Evolutionary conservation across 2,113 vertebrate species (phyloP), one percentile per base, ranked within the genome.

Genomic region (Zootoca vivipara): DNA sequence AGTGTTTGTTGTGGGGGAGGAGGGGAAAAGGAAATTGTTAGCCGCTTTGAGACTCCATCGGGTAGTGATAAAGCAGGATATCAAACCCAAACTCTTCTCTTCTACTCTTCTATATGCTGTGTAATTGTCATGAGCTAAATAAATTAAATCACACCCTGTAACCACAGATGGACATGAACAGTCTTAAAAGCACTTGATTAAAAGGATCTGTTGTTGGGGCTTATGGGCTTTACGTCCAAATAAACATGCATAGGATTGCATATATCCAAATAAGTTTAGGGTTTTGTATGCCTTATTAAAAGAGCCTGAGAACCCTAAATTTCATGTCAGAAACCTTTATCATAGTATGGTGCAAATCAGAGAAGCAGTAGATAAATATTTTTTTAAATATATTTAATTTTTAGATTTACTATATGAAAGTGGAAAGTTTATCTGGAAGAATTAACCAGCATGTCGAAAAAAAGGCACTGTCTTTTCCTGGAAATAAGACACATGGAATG

Each of bases 361-460:
- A 8, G 28, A 35, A 26, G 62, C 6, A 84, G 56, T 24, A 24
- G 69, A 56, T 75, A 77, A 75, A 58, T 73, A 13, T 38, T 70
- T 52, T 46, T 46, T 83, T 78, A 2, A 33, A 87, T 91, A 75
- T 85, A 73, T 79, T 90, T 90, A 46, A 24, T 86, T 64, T 89
- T 93, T 93, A 99, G 99, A 97, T 99, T 89, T 98, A 98, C 95
- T 99, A 99, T 94, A 98, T 97, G 98, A 98, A 97, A 93, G 95
- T 97, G 20, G 96, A 96, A 89, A 97, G 92, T 93, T 95, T 97
- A 33, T 96, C 97, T 89, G 97, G 97, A 89, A 97, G 98, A 94
- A 97, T 96, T 93, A 96, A 96, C 6, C 97, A 98, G 18, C 98
- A 98, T 26, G 64, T 96, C 82, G 98, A 99, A 91, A 98, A 98